These are phyloP conservation scores for Rhopilema esculentum DNA, from an alignment of 30 jellyfish, hydroid and myxozoan genomes.

Conservation along the genomic window DNA sequence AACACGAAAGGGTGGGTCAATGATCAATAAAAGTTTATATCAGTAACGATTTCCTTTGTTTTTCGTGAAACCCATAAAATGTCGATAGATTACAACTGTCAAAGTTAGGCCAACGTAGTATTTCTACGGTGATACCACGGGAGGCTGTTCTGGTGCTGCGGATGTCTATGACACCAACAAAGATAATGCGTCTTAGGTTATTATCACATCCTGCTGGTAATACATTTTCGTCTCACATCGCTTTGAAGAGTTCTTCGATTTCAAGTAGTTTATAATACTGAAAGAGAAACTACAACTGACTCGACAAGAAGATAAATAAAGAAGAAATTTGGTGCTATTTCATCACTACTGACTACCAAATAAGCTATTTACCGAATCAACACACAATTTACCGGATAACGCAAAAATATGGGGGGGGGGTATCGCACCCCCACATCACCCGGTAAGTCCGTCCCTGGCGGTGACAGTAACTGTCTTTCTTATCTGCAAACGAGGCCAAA, in stretches of 20 bases:
- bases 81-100: too few species aligned
- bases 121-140: too few species aligned
- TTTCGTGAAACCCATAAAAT: too few species aligned
- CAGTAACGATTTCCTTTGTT: too few species aligned
- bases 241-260: not conserved
- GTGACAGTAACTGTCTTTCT: too few species aligned
- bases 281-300: not conserved
- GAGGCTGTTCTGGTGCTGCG: not conserved
- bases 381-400: not conserved
- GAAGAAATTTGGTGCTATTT: not conserved
- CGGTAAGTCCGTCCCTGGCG: too few species aligned
- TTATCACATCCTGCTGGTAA: not conserved
- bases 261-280: not conserved
- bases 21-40: too few species aligned
- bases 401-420: too few species aligned
- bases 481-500: constrained; percentile 14
- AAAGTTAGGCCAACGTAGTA: too few species aligned
- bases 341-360: not conserved
- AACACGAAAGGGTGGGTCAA: too few species aligned
- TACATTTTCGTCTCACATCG: not conserved
- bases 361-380: not conserved
- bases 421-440: too few species aligned
- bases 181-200: not conserved
- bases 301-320: not conserved
- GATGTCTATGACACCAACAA: not conserved